These are phyloP conservation scores for Phasia obesa DNA, from an alignment of 2,888 invertebrate species.

Conservation along the genomic window DNA sequence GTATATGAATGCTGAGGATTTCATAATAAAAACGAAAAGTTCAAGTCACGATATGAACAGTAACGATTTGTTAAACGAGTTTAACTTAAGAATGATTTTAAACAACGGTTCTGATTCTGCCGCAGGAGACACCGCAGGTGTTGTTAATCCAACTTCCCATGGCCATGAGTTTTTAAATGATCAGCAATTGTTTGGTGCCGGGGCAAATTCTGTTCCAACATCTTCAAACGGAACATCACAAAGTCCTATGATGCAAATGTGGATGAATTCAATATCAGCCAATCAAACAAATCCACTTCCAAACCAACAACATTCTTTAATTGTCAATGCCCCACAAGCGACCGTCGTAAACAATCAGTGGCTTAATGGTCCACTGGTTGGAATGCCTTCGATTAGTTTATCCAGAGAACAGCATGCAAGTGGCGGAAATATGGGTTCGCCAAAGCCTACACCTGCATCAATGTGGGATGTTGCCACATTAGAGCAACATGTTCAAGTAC, in stretches of 20 bases:
- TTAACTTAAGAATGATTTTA: constrained; percentile 78
- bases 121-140: background rate
- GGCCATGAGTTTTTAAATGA: constrained; percentile 75
- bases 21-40: constrained; percentile 73
- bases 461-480: constrained; percentile 76
- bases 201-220: constrained; percentile 48
- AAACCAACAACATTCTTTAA: constrained; percentile 58
- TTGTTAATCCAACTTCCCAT: constrained; percentile 38
- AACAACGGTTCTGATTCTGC: constrained; percentile 70
- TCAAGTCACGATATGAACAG: constrained; percentile 68
- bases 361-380: constrained; percentile 64
- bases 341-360: constrained; percentile 59
- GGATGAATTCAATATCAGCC: constrained; percentile 73
- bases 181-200: constrained; percentile 72
- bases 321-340: constrained; percentile 40
- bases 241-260: constrained; percentile 77
- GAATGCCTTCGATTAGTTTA: constrained; percentile 64
- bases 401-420: constrained; percentile 28
- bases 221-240: constrained; percentile 56
- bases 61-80: constrained; percentile 77
- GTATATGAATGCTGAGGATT: constrained; percentile 75
- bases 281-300: constrained; percentile 60
- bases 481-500: constrained; percentile 73
- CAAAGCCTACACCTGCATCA: constrained; percentile 71
- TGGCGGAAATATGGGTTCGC: background rate